A percentile compares a stretch with the other conserved stretches of the same genome.
These are phyloP conservation scores for Torymus aiolomorphi DNA, from an alignment of 2,888 invertebrate genomes.

Conservation along the genomic window DNA sequence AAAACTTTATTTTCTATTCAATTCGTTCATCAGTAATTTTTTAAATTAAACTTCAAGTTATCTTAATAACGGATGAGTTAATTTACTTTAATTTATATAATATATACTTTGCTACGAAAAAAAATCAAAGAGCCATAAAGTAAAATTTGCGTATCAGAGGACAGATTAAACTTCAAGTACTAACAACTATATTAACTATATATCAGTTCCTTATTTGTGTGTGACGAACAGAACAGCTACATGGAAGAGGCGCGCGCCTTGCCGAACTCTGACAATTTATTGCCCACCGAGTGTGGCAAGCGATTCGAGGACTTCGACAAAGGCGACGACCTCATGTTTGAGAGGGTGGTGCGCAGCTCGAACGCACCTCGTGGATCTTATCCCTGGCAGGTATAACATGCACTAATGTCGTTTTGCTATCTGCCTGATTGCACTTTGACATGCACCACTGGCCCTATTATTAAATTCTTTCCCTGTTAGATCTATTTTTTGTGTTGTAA, in stretches of 20 bases:
- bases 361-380: constrained; percentile 81
- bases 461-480: no score
- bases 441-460: not conserved
- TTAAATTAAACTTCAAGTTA: no score
- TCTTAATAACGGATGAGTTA: no score
- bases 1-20: no score
- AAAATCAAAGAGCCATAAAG: no score
- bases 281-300: constrained; percentile 78
- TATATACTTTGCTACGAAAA: no score
- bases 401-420: no score
- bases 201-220: constrained; percentile 1
- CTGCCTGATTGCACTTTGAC: constrained; percentile 12
- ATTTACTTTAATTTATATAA: no score
- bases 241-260: not conserved
- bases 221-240: constrained; percentile 21
- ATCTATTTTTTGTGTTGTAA: not conserved
- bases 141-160: no score
- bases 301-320: constrained; percentile 75
- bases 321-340: constrained; percentile 76
- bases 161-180: no score
- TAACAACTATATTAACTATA: not conserved
- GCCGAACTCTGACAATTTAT: constrained; percentile 62
- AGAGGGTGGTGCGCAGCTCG: constrained; percentile 81
- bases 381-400: constrained; percentile 85
- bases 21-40: no score